Conservation (phyloP, 1,140 invertebrate species). For the Euglossa dilemma region DNA sequence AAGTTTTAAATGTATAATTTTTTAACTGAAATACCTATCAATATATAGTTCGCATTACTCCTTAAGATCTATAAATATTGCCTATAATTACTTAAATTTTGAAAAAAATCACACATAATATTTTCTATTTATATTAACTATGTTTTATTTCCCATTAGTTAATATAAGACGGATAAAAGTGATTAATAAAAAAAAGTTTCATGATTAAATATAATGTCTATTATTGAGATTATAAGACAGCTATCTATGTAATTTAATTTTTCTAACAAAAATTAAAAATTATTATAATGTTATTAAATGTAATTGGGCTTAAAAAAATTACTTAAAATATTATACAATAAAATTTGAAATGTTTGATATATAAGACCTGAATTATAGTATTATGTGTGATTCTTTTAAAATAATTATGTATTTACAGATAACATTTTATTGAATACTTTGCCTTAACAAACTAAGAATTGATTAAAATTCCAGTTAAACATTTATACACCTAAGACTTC, state of each 20-base stretch:
- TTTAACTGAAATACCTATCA: conserved; percentile 23
- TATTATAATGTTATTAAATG: conserved; percentile 7
- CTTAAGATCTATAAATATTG: conserved; percentile 34
- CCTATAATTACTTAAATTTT: conserved; percentile 36
- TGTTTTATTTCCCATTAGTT: conserved; percentile 5
- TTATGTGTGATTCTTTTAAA: conserved; percentile 34
- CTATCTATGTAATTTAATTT: conserved; percentile 41
- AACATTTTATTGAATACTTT: conserved; percentile 30
- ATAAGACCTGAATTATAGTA: background rate
- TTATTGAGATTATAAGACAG: background rate
- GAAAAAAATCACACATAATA: conserved; percentile 24
- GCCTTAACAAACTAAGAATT: conserved; percentile 29
- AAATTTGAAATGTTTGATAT: background rate
- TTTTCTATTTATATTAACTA: background rate
- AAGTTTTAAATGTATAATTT: conserved; percentile 32
- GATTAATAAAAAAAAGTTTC: conserved; percentile 1
- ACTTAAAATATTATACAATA: background rate
- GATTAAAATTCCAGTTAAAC: conserved; percentile 34
- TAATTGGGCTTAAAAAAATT: background rate
- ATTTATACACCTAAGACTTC: conserved; percentile 24
- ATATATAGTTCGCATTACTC: conserved; percentile 19
- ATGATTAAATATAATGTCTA: conserved; percentile 12
- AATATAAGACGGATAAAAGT: background rate
- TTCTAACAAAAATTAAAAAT: conserved; percentile 45
- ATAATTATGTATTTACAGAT: conserved; percentile 44